Percentiles rank a stretch among this genome's conserved stretches.
phyloP scores from a whole-genome alignment of 2,113 vertebrate genomes.

The Aldabrachelys gigantea region DNA sequence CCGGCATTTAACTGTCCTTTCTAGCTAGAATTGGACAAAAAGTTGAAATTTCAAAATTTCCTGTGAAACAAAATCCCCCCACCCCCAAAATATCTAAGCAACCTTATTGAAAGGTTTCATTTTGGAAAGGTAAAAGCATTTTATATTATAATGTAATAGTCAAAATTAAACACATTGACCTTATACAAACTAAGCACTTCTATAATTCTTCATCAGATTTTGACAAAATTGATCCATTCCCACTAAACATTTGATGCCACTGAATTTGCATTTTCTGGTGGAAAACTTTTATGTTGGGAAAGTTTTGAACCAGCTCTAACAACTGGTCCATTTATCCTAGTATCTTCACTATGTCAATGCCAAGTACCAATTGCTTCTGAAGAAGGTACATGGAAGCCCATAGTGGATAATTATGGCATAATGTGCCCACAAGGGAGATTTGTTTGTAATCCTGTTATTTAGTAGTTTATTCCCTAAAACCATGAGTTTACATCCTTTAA shows the following conservation, averaged over 20 bases:
- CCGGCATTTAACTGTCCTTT: accelerated
- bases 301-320: not conserved
- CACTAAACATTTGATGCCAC: not conserved
- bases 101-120: not conserved
- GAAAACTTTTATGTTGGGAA: not conserved
- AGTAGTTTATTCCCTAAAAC: constrained; percentile 31
- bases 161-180: not conserved
- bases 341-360: not conserved
- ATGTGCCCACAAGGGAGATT: constrained; percentile 12
- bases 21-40: not conserved
- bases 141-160: not conserved
- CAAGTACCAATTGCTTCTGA: constrained; percentile 7
- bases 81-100: not conserved
- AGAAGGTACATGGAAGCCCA: not conserved
- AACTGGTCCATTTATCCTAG: not conserved
- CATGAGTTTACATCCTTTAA: not conserved
- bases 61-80: not conserved
- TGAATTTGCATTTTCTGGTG: not conserved
- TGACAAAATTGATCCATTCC: not conserved
- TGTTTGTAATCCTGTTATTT: constrained; percentile 48
- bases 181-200: not conserved
- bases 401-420: not conserved
- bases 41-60: not conserved
- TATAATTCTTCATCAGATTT: not conserved
- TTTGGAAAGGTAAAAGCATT: not conserved